phyloP scores from a whole-genome alignment of 30 jellyfish, hydroid and myxozoan species.

The Catostylus mosaicus region DNA sequence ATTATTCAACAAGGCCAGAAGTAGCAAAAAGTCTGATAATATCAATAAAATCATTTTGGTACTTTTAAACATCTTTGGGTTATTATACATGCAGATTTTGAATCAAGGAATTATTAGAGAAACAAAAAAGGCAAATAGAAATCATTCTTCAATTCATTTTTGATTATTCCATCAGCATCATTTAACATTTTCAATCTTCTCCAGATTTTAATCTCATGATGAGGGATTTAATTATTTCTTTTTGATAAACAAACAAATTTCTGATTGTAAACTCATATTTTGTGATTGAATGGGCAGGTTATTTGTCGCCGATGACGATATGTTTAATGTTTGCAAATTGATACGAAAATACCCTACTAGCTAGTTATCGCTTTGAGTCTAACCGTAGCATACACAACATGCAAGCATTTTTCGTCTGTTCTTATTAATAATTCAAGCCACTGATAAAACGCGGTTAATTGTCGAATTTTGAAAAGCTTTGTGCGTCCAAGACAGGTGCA shows the following conservation, averaged over 20 bases:
- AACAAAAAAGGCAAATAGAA: too few species aligned
- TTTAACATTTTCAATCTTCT: too few species aligned
- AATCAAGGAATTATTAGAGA: too few species aligned
- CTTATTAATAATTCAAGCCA: constrained; percentile 14
- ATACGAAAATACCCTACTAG: not conserved
- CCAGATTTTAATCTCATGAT: too few species aligned
- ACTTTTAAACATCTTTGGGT: too few species aligned
- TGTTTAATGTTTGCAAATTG: not conserved
- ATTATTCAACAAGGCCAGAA: too few species aligned
- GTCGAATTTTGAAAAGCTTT: constrained; percentile 17
- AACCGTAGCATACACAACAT: not conserved
- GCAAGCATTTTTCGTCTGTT: not conserved
- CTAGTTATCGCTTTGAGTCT: not conserved
- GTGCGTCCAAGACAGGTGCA: constrained; percentile 39
- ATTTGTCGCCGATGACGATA: not conserved
- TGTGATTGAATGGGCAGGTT: not conserved
- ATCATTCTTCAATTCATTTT: too few species aligned
- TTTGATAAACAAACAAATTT: not conserved
- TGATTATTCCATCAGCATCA: too few species aligned
- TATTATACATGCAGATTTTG: too few species aligned
- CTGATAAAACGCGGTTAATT: constrained; percentile 35
- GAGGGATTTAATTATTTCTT: too few species aligned
- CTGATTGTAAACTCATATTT: not conserved
- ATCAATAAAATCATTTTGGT: too few species aligned
- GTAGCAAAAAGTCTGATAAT: too few species aligned